phyloP scores from a whole-genome alignment of 2,797 vertebrate genomes.

The Pangasius sanitwongsei region DNA sequence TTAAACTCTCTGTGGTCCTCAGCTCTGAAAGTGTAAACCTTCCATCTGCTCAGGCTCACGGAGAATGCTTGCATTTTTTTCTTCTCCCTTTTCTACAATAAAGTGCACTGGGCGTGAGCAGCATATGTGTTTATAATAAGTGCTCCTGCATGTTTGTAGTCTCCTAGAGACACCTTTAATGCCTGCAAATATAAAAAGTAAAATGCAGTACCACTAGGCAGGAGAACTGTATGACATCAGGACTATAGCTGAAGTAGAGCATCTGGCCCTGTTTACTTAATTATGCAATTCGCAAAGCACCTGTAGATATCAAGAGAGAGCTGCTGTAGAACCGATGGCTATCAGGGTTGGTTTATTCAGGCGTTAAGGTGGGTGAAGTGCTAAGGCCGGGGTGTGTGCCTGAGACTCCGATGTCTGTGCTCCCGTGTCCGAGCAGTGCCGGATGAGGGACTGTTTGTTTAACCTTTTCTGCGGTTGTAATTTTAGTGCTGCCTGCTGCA shows the following conservation, averaged over 20 bases:
- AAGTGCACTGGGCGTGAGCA: slow-evolving; percentile 8
- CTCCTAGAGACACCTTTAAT: slow-evolving; percentile 23
- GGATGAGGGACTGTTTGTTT: slow-evolving; percentile 69
- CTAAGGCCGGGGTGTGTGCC: neutral
- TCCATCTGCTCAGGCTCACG: slow-evolving; percentile 68
- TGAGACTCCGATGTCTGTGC: neutral
- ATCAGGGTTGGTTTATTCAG: slow-evolving; percentile 56
- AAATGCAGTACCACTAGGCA: slow-evolving; percentile 19
- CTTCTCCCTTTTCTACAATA: slow-evolving; percentile 36
- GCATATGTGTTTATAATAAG: slow-evolving; percentile 11
- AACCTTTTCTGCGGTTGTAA: slow-evolving; percentile 76
- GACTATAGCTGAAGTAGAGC: slow-evolving; percentile 1
- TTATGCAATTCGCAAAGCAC: slow-evolving; percentile 55
- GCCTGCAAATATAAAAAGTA: neutral
- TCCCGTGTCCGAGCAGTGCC: slow-evolving; percentile 42
- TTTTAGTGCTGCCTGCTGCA: slow-evolving; percentile 61
- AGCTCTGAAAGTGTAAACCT: slow-evolving; percentile 67
- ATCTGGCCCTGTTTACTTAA: slow-evolving; percentile 51
- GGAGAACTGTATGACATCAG: slow-evolving; percentile 7
- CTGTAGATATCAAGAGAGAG: slow-evolving; percentile 56
- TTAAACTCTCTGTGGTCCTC: slow-evolving; percentile 69
- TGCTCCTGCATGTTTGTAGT: slow-evolving; percentile 28
- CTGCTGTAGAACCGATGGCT: slow-evolving; percentile 55
- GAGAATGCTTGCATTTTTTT: slow-evolving; percentile 62
- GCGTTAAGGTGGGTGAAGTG: slow-evolving; percentile 3